phyloP scores from a whole-genome alignment of 2,113 vertebrate genomes.

The Thymallus thymallus region DNA sequence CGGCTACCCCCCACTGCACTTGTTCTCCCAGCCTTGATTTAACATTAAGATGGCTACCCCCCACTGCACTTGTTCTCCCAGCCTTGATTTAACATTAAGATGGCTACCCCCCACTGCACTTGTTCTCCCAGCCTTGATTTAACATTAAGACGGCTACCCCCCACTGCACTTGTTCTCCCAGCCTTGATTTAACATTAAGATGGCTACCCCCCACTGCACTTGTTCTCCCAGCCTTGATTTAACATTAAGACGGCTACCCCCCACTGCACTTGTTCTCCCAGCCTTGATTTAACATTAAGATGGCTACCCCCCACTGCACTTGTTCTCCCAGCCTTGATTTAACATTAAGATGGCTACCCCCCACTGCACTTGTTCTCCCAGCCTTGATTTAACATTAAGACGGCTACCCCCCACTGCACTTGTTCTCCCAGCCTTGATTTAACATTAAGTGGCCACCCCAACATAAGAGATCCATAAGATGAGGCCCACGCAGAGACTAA shows the following conservation, averaged over 20 bases:
- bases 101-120: slow-evolving; percentile 67
- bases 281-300: slow-evolving; percentile 72
- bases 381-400: slow-evolving; percentile 73
- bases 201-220: slow-evolving; percentile 67
- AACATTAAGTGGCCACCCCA: slow-evolving; percentile 69
- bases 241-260: slow-evolving; percentile 69
- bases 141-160: slow-evolving; percentile 69
- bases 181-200: slow-evolving; percentile 72
- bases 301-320: slow-evolving; percentile 67
- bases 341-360: slow-evolving; percentile 69
- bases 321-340: slow-evolving; percentile 70
- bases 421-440: slow-evolving; percentile 70
- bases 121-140: slow-evolving; percentile 70
- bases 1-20: slow-evolving; percentile 67
- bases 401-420: slow-evolving; percentile 68
- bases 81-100: slow-evolving; percentile 72
- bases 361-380: slow-evolving; percentile 71
- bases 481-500: slow-evolving; percentile 64
- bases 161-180: slow-evolving; percentile 71
- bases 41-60: slow-evolving; percentile 69
- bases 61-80: slow-evolving; percentile 71
- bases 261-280: slow-evolving; percentile 71
- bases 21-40: slow-evolving; percentile 70
- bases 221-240: slow-evolving; percentile 70
- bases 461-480: slow-evolving; percentile 63